phyloP scores from a whole-genome alignment of 1,140 invertebrate species.

The Alviniconcha marisindica region DNA sequence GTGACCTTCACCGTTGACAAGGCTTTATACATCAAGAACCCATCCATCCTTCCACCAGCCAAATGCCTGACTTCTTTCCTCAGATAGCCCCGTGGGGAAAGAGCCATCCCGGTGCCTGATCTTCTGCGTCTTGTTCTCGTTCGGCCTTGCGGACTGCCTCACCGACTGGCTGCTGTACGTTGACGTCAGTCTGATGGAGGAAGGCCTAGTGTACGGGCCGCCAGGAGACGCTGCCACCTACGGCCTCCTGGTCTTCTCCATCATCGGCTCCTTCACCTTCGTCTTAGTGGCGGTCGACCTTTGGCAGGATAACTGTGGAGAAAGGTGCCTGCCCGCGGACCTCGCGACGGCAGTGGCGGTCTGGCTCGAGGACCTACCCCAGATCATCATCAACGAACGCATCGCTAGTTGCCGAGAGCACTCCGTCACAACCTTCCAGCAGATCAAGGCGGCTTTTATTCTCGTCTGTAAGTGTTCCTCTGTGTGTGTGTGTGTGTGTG shows the following conservation, averaged over 20 bases:
- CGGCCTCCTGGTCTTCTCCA: slow-evolving; percentile 63
- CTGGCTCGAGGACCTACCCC: slow-evolving; percentile 68
- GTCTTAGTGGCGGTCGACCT: slow-evolving; percentile 62
- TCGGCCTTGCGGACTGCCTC: slow-evolving; percentile 60
- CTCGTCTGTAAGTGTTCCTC: no score
- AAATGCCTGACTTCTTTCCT: no score
- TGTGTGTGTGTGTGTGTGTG: background rate
- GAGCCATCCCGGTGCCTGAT: slow-evolving; percentile 18
- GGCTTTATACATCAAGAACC: no score
- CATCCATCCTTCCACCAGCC: no score
- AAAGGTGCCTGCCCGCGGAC: slow-evolving; percentile 63
- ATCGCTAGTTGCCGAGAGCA: slow-evolving; percentile 66
- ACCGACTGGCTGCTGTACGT: slow-evolving; percentile 68
- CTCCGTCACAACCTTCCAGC: slow-evolving; percentile 66
- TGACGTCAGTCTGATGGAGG: slow-evolving; percentile 56
- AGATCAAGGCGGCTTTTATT: slow-evolving; percentile 64
- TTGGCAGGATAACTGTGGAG: no score
- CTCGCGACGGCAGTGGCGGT: slow-evolving; percentile 59
- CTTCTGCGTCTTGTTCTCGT: slow-evolving; percentile 55
- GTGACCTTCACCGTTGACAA: no score
- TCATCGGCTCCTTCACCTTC: slow-evolving; percentile 65
- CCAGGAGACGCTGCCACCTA: slow-evolving; percentile 47
- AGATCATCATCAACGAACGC: slow-evolving; percentile 60
- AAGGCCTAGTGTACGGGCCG: slow-evolving; percentile 68
- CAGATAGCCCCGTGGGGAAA: no score